Evolutionary conservation across 2,113 vertebrate species (phyloP).

Genomic region (Chaetura pelagica): DNA sequence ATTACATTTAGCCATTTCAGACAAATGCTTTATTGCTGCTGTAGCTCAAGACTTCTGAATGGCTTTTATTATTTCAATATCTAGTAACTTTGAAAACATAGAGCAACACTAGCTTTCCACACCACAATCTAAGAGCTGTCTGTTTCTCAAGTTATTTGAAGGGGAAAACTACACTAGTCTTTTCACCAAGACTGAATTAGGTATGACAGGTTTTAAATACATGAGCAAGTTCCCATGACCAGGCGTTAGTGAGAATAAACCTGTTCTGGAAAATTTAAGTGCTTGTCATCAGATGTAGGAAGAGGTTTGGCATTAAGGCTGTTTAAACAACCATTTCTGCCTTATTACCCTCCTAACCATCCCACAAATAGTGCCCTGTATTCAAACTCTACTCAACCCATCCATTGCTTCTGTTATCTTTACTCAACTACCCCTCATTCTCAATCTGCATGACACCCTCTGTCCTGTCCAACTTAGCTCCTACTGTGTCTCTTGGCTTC

Average conservation of each 20-base stretch:
- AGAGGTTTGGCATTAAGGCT: not conserved
- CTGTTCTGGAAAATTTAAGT: not conserved
- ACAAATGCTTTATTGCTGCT: not conserved
- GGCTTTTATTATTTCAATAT: not conserved
- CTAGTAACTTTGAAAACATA: not conserved
- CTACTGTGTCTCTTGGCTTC: not conserved
- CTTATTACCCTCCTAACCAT: not conserved
- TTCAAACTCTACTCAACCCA: not conserved
- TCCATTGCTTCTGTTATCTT: not conserved
- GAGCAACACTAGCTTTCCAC: not conserved
- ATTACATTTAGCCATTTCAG: not conserved
- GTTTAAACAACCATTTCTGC: not conserved
- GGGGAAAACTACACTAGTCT: not conserved
- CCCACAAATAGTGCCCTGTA: not conserved
- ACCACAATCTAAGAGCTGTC: not conserved
- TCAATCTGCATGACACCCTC: not conserved
- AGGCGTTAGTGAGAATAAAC: not conserved
- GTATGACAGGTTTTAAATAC: not conserved
- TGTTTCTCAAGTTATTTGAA: not conserved
- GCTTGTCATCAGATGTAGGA: not conserved
- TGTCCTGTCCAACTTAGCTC: not conserved
- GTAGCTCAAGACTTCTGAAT: not conserved
- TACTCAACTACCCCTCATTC: not conserved
- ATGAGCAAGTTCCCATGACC: not conserved
- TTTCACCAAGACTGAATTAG: not conserved